Evolutionary conservation across 2,888 invertebrate genomes (phyloP), one percentile per base, ranked within the genome.

Genomic region (Macrosiphum euphorbiae): DNA sequence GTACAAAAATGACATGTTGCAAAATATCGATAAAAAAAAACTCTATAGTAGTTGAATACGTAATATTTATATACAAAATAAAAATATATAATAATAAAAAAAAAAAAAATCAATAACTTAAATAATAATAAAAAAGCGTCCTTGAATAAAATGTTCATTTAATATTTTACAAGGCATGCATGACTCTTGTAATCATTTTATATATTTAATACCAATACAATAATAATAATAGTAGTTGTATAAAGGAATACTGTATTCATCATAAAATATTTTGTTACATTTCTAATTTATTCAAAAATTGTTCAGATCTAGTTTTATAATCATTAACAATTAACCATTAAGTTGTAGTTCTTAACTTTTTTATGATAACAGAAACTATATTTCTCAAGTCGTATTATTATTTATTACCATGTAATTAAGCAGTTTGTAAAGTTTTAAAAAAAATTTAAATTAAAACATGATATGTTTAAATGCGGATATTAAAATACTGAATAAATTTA

Each of bases 1-100:
- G 24, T 91, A n/a, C 52, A 90, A 91, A 91, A 91, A 86, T 91
- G 47, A 91, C 87, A 41, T 50, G 61, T 88, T 92, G 50, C 87
- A 88, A 87, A 92, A 92, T 52, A 88, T 67, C 67, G 50, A 67
- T 92, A 35, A 87, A 92, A 86, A 86, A 90, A 92, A 92, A 92
- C 61, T 88, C 41, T 50, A 78, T n/a, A 35, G 52, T n/a, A 67
- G 52, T 88, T 52, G 52, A 61, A 41, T 87, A 92, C 87, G 61
- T 92, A 92, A 92, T 92, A 92, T 92, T 44, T 28, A 85, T 85
- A 85, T 8, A 47, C 0, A 26, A 16, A 55, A 89, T 61, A 89
- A 44, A n/a, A n/a, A n/a, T 92, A 87, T 28, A 47, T 16, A 91
- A 4, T n/a, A 91, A 55, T 85, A 55, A 85, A 20, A 87, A 58